A percentile compares a stretch with the other conserved stretches of the same genome.
These are phyloP conservation scores for Sipha maydis DNA, from an alignment of 2,888 invertebrate genomes.

Conservation along the genomic window DNA sequence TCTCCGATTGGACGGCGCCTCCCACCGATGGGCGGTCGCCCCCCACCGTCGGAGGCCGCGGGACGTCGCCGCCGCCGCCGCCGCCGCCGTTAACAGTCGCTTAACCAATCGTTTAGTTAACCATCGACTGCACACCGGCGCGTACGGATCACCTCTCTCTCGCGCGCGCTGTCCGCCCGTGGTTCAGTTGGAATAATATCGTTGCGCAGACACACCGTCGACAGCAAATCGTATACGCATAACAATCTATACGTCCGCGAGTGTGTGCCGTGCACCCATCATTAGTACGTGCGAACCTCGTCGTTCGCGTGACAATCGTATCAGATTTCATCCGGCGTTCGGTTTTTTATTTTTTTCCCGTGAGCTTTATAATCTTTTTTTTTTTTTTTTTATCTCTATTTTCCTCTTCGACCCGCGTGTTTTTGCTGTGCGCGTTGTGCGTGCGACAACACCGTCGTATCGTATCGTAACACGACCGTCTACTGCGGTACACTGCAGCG, in stretches of 20 bases:
- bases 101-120: conserved; percentile 62
- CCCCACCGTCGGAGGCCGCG: background rate
- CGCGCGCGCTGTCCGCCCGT: background rate
- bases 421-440: background rate
- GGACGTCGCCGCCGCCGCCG: conserved; percentile 2
- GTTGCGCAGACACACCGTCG: background rate
- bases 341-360: background rate
- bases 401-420: background rate
- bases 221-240: too few species aligned
- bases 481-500: too few species aligned
- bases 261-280: too few species aligned
- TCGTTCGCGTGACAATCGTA: too few species aligned
- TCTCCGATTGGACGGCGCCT: conserved; percentile 47
- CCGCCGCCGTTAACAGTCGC: conserved; percentile 61
- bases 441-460: background rate
- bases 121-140: conserved; percentile 57
- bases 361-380: background rate
- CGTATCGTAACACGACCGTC: background rate
- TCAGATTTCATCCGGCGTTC: too few species aligned
- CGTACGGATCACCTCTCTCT: conserved; percentile 38
- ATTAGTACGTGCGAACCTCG: too few species aligned
- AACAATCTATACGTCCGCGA: too few species aligned
- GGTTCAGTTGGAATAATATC: background rate
- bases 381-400: background rate
- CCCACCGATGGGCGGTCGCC: conserved; percentile 53